phyloP scores from a whole-genome alignment of 2,797 vertebrate species.

The Furcifer pardalis region DNA sequence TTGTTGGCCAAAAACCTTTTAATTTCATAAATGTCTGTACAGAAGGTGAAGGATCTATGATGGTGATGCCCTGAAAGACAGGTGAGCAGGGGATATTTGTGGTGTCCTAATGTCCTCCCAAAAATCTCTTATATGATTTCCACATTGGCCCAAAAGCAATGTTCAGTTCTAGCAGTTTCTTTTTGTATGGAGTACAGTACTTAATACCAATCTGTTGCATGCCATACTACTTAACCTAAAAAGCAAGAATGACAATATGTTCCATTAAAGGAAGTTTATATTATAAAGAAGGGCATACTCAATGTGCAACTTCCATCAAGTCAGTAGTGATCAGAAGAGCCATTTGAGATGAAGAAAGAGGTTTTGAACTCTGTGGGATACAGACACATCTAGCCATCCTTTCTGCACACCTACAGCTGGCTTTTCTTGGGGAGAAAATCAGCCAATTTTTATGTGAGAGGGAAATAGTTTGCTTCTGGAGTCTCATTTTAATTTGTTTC shows the following conservation, averaged over 20 bases:
- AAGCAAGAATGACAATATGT: neutral
- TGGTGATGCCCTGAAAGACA: too few species aligned
- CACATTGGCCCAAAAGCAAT: neutral
- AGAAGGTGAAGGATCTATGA: too few species aligned
- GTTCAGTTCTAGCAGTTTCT: neutral
- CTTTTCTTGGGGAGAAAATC: slow-evolving; percentile 23
- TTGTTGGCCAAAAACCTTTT: too few species aligned
- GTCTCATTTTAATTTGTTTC: neutral
- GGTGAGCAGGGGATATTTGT: too few species aligned
- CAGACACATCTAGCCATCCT: neutral
- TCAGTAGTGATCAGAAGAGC: neutral
- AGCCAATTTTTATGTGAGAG: neutral
- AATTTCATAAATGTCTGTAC: too few species aligned
- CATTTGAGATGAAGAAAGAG: neutral
- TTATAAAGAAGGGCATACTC: neutral
- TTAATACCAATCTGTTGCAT: neutral
- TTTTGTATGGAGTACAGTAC: neutral
- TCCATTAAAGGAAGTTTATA: neutral
- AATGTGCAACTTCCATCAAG: neutral
- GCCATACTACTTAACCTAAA: neutral
- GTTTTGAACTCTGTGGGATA: slow-evolving; percentile 25
- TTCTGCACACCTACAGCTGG: neutral
- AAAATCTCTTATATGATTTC: too few species aligned
- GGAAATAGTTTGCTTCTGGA: neutral
- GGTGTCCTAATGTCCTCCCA: too few species aligned